Evolutionary conservation across 1,140 invertebrate genomes (phyloP), one percentile per base, ranked within the genome.

Genomic region (Drosophila virilis): DNA sequence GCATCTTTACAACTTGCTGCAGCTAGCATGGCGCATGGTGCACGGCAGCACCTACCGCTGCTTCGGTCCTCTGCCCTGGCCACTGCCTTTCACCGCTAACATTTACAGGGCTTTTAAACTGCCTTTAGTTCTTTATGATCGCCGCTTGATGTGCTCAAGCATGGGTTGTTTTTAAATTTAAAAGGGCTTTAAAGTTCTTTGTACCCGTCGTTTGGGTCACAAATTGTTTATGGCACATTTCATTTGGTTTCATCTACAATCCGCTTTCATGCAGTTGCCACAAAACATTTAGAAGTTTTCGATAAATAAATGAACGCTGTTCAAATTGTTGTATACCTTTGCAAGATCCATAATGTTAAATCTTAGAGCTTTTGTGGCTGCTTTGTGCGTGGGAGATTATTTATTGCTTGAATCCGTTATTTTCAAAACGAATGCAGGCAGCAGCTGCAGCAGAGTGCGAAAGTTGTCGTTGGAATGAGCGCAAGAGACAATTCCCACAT

Each of bases 1-100:
- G 77, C 73, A 77, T 78, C 76, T 79, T 79, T 88, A 86, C 69
- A 82, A 83, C 83, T 76, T 75, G 71, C 67, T 78, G 71, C 51
- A 68, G 79, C 79, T 64, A 79, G 83, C 65, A 28, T 15, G 35
- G 48, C 40, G 64, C 59, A 48, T 45, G 17, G 17, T 1, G 17
- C 17, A n/a, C n/a, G 33, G 69, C 52, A 51, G 72, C 35, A 40
- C 60, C 46, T 33, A 42, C 50, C 77, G 13, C 28, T 33, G 50
- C 51, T 2, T n/a, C 32, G 28, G 40, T 40, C 40, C 35, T 13
- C 35, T 33, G 4, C 15, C 37, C 17, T 28, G 10, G 5, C 33
- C n/a, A 8, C 43, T 8, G 6, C 8, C 33, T 32, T 17, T 10
- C n/a, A 9, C 33, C 28, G 40, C 35, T n/a, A 54, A 32, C 73